phyloP scores from a whole-genome alignment of 2,888 invertebrate genomes.

The Stramonita haemastoma region DNA sequence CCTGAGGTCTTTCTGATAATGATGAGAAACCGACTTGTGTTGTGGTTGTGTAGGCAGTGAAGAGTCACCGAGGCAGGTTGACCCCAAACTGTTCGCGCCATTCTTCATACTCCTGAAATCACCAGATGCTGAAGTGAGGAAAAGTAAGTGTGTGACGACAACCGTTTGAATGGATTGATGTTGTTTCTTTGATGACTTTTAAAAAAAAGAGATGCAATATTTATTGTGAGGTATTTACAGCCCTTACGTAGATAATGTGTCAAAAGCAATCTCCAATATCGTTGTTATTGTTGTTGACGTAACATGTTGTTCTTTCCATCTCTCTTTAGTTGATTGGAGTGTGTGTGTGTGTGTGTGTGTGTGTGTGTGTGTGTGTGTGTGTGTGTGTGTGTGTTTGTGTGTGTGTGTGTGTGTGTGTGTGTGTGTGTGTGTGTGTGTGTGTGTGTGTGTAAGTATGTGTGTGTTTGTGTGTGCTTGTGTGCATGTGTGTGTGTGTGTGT shows the following conservation, averaged over 20 bases:
- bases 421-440: neutral
- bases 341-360: neutral
- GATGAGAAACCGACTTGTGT: no score
- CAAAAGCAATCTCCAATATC: no score
- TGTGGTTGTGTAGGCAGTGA: no score
- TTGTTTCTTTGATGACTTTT: neutral
- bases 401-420: neutral
- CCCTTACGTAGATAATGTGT: no score
- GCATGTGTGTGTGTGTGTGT: neutral
- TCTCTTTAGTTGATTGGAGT: no score
- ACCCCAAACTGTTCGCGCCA: constrained; percentile 68
- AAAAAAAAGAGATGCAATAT: neutral
- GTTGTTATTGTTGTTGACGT: no score
- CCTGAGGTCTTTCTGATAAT: no score
- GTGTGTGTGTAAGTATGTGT: no score
- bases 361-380: neutral
- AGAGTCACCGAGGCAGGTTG: constrained; percentile 52
- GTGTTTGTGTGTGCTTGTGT: neutral
- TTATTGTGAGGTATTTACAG: no score
- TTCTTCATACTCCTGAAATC: constrained; percentile 59
- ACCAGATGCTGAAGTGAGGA: constrained; percentile 51
- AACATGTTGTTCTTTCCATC: no score
- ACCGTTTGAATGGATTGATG: neutral
- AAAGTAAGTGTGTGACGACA: constrained; percentile 52
- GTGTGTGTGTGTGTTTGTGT: neutral